Evolutionary conservation across 1,140 invertebrate genomes (phyloP), one percentile per base, ranked within the genome.

Genomic region (Trichonephila inaurata): DNA sequence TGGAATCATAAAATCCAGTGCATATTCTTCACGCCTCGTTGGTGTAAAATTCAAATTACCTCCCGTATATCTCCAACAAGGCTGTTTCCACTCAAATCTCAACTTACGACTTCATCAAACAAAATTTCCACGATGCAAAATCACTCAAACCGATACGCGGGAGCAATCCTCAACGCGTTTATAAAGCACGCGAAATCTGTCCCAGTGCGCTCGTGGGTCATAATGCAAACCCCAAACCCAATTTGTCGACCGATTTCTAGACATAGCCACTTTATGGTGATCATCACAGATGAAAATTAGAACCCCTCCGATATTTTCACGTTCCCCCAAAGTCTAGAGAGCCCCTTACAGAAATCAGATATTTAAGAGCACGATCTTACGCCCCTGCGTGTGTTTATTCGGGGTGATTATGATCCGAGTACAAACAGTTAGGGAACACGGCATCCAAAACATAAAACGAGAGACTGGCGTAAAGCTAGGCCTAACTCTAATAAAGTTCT

Each of bases 201-300:
- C 24, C 72, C 28, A 28, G 51, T 21, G 19, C 66, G 51, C 51
- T n/a, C 19, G 33, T 21, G n/a, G 60, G 40, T n/a, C 64, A 87
- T 86, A 87, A 87, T 64, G 14, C 83, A 28, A 72, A 69, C 91
- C 83, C 28, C 82, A 87, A 92, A 87, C 91, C 83, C 62, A 87
- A 87, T 92, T 92, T 86, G 60, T 33, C 72, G 72, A 12, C 72
- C 72, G 33, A 77, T 77, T 77, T 77, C 90, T 33, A 64, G 64
- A 92, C 24, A 51, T 58, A 33, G 51, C 62, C 83, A n/a, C 91
- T 92, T 85, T 92, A 92, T 92, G 81, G 72, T 61, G 19, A 92
- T 81, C 28, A 92, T 85, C 61, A 62, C 82, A 85, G 33, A 58
- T 60, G 82, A 92, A 92, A 92, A 92, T 92, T 92, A 92, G 91